Evolutionary conservation across 1,140 invertebrate genomes (phyloP), one percentile per base, ranked within the genome.

Genomic region (Aplysia californica): DNA sequence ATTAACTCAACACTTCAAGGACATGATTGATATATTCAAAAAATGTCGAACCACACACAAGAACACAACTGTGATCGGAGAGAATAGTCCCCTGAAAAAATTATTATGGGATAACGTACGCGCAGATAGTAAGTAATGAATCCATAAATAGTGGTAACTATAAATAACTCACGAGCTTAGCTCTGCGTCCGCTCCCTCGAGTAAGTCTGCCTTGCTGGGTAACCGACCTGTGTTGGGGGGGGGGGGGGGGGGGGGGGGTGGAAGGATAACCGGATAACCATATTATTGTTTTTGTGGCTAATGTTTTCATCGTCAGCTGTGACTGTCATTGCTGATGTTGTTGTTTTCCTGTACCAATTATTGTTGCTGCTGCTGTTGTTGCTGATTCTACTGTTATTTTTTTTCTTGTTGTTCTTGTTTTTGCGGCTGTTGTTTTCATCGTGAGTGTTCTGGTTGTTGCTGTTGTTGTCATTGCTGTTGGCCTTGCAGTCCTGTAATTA

Each of bases 171-270:
- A 87, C 86, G 80, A 77, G 39, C 82, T 83, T 44, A 86, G 41
- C 33, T 87, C 85, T 10, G 73, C 55, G 41, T 86, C 85, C 21
- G 79, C 77, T 44, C 84, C 82, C 70, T 85, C 85, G 31, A 87
- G 72, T 41, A 87, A 58, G 70, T 86, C 84, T 5, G 80, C 59
- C 75, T 83, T 86, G 0, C 80, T 59, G 56, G 86, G 86, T 6
- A 87, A 71, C 18, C 83, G 80, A 55, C 86, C 86, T 87, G 61
- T 20, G 79, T 76, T 29, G 64, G 33, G 10, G 10, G 15, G 10
- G 29, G 10, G 29, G 26, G 29, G 10, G 26, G 10, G 26, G 18
- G 6, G 26, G 15, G 15, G 15, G 18, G 26, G 10, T 26, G 26
- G 26, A 26, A 20, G 10, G 26, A 61, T 10, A 20, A 20, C 10